phyloP scores from a whole-genome alignment of 2,113 vertebrate genomes.

The Serilophus lunatus region DNA sequence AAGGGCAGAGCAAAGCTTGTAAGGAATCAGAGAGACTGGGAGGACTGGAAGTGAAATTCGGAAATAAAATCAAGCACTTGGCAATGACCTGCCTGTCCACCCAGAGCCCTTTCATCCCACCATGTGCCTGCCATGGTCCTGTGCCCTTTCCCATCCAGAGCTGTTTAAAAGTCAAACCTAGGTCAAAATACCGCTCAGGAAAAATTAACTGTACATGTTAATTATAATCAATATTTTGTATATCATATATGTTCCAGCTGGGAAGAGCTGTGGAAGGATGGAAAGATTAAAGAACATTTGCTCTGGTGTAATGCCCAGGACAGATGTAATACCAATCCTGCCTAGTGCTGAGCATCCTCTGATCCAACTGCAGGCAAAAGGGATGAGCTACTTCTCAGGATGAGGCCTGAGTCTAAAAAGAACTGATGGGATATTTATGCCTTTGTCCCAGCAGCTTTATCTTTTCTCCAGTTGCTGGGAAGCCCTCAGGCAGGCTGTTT shows the following conservation, averaged over 20 bases:
- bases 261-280: not conserved
- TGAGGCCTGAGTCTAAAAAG: not conserved
- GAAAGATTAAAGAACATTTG: not conserved
- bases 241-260: not conserved
- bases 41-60: not conserved
- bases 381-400: not conserved
- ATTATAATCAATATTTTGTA: not conserved
- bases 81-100: not conserved
- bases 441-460: not conserved
- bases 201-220: not conserved
- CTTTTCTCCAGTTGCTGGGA: not conserved
- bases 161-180: not conserved
- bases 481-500: not conserved
- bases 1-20: not conserved
- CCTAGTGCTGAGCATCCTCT: not conserved
- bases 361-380: not conserved
- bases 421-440: rapidly evolving
- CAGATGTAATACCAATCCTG: not conserved
- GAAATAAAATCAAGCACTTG: not conserved
- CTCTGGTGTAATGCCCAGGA: not conserved
- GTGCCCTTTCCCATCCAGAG: not conserved
- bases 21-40: rapidly evolving
- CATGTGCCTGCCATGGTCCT: rapidly evolving
- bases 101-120: not conserved
- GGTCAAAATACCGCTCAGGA: not conserved